These are phyloP conservation scores for Tupiocoris notatus DNA, from an alignment of 2,888 invertebrate species.

Conservation along the genomic window DNA sequence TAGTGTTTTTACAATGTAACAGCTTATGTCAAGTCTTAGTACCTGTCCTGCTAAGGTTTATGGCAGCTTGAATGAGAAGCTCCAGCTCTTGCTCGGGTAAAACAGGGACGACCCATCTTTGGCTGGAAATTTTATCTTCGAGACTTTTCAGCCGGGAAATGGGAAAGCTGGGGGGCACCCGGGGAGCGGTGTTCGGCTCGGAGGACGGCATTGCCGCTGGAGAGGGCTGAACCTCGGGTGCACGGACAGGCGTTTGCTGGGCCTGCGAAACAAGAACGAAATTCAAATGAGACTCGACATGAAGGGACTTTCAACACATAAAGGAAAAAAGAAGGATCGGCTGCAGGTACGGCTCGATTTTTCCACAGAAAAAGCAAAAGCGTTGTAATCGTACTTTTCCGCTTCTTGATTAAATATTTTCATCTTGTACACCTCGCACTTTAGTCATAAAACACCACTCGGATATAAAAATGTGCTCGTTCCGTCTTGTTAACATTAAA, in stretches of 20 bases:
- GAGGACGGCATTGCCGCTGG: constrained; percentile 30
- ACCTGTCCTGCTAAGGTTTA: constrained; percentile 83
- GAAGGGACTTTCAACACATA: background rate
- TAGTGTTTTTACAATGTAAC: too few species aligned
- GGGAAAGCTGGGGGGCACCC: constrained; percentile 70
- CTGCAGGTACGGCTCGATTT: too few species aligned
- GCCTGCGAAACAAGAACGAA: constrained; percentile 7
- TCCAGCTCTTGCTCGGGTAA: constrained; percentile 94
- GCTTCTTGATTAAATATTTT: too few species aligned
- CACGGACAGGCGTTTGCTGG: constrained; percentile 26
- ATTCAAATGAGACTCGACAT: background rate
- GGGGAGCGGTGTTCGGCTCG: constrained; percentile 46
- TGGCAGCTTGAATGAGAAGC: constrained; percentile 83
- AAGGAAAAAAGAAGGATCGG: too few species aligned
- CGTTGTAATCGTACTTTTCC: too few species aligned
- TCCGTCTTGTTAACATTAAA: too few species aligned
- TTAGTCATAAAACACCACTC: too few species aligned
- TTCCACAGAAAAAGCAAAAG: too few species aligned
- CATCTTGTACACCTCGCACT: too few species aligned
- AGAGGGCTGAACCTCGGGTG: background rate
- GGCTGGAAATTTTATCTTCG: constrained; percentile 94
- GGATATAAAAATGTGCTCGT: too few species aligned
- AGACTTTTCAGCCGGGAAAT: constrained; percentile 79
- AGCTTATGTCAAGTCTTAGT: too few species aligned
- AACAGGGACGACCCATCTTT: constrained; percentile 96